Base-by-base conservation (phyloP, 2,113 vertebrate species). In the Zonotrichia leucophrys region DNA sequence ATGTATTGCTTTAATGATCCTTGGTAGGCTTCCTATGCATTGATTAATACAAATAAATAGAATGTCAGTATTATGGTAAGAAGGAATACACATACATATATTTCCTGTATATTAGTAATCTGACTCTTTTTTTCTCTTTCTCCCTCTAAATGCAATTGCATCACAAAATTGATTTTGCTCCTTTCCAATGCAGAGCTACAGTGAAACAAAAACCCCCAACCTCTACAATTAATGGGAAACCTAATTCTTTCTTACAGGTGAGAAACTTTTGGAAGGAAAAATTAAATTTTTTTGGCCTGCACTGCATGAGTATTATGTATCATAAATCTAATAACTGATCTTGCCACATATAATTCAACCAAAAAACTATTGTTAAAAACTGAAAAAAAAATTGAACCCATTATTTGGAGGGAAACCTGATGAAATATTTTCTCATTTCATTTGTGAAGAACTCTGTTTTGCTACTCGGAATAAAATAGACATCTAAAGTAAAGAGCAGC, bases 51-150 rank as follows among this genome's bases (percentile, higher is more conserved):
- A 84, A 86, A 94, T 81, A 95, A 92, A 87, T 87, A 95, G 93
- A 92, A 75, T 46, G 52, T 35, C 64, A 87, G 76, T 95, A 75
- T 96, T 95, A 93, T 90, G 83, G 88, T 90, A 95, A 96, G 85
- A 88, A 88, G 56, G 28, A 72, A 81, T 59, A 39, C 5, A 31
- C 15, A 41, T 42, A 85, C 5, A 0, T 77, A 74, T 83, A 87
- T 86, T 96, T 96, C 92, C 90, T 88, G 75, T 78, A 81, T 93
- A 95, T 89, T 85, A 87, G 94, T 92, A 96, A 96, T 72, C 52
- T 33, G 85, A 92, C 39, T 86, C 78, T 95, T 86, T 88, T 88
- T 78, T 41, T 83, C 93, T 81, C 52, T 92, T 95, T 96, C 41
- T 92, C 31, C 18, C 39, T 90, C n/a, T 90, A 89, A 94, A 87